phyloP scores from a whole-genome alignment of 1,140 invertebrate genomes.

The Stegodyphus dumicola region DNA sequence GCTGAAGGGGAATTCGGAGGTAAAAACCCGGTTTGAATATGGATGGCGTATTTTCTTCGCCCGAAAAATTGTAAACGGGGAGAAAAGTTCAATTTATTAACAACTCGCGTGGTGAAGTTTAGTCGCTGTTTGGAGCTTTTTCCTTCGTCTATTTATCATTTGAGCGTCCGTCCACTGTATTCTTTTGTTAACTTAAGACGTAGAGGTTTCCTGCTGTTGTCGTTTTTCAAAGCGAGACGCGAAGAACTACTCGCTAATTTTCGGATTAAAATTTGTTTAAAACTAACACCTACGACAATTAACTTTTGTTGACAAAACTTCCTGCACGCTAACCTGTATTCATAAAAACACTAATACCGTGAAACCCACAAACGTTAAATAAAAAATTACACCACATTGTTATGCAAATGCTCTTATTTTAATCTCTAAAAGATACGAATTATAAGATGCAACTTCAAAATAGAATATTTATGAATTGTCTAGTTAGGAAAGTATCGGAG shows the following conservation, averaged over 20 bases:
- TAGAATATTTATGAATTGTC: too few species aligned
- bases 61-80: slow-evolving; percentile 49
- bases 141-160: slow-evolving; percentile 41
- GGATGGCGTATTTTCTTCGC: slow-evolving; percentile 49
- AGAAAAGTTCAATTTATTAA: slow-evolving; percentile 55
- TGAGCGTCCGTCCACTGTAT: background rate
- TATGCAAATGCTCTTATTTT: too few species aligned
- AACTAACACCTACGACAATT: slow-evolving; percentile 20
- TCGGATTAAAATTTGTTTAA: slow-evolving; percentile 16
- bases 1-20: slow-evolving; percentile 15
- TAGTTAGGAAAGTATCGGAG: too few species aligned
- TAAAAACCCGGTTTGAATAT: slow-evolving; percentile 41
- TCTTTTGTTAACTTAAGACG: background rate
- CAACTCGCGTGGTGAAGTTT: slow-evolving; percentile 27
- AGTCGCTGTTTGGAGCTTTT: background rate
- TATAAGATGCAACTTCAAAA: too few species aligned
- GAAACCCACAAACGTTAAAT: too few species aligned
- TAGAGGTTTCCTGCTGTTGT: too few species aligned
- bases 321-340: too few species aligned
- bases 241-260: slow-evolving; percentile 9
- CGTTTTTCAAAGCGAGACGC: too few species aligned
- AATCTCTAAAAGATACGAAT: too few species aligned
- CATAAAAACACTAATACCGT: too few species aligned
- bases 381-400: too few species aligned
- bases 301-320: background rate